phyloP scores from a whole-genome alignment of 2,797 vertebrate species.

The Loriculus beryllinus region DNA sequence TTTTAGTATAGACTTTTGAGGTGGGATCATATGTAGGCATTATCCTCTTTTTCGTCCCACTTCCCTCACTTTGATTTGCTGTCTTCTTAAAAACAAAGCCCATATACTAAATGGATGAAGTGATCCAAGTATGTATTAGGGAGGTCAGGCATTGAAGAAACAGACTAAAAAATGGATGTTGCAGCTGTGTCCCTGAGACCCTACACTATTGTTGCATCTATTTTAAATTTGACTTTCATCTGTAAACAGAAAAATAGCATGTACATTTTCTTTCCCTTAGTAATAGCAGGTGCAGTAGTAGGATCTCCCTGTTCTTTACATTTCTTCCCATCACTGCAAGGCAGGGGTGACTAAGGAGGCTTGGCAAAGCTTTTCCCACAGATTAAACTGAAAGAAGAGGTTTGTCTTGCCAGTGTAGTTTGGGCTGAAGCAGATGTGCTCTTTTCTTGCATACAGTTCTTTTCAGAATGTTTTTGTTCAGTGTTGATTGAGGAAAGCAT shows the following conservation, averaged over 20 bases:
- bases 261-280: neutral
- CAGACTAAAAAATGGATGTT: neutral
- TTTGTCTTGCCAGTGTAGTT: neutral
- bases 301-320: neutral
- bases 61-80: neutral
- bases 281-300: neutral
- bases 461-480: neutral
- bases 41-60: neutral
- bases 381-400: neutral
- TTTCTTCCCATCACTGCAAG: neutral
- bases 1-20: neutral
- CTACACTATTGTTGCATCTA: neutral
- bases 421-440: neutral
- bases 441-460: neutral
- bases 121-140: neutral
- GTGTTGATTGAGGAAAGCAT: neutral
- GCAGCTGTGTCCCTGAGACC: neutral
- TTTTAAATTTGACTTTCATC: neutral
- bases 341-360: neutral
- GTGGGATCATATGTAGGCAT: neutral
- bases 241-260: neutral
- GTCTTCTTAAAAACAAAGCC: neutral
- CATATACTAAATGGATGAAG: neutral
- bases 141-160: neutral
- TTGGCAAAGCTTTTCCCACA: neutral